Base-by-base conservation (phyloP, 2,113 vertebrate genomes). In the Promerops cafer region DNA sequence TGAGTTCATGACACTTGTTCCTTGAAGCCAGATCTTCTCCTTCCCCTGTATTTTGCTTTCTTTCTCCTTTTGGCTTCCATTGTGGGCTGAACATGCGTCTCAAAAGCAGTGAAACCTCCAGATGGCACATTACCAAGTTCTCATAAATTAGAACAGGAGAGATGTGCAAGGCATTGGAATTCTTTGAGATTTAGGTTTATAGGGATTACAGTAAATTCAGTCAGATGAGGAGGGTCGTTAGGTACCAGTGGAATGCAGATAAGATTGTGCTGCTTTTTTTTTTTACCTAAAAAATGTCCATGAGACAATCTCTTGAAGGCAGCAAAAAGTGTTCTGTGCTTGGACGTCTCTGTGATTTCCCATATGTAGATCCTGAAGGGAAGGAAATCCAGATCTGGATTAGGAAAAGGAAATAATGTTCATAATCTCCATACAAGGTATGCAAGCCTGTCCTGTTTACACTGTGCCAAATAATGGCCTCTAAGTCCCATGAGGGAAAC, bases 121-220 rank as follows among this genome's bases (percentile, higher is more conserved):
- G 96, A 93, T 96, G 96, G 94, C 72, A 93, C 92, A 96, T 95
- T 97, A 96, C 74, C 88, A 94, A 76, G 60, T 92, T 89, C 88
- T 50, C 95, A 70, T 97, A 96, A 97, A 97, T 96, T 94, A 93
- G 76, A 90, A 40, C 22, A 66, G 44, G 45, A 71, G 54, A 92
- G 87, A 94, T 87, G 83, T 35, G 3, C 65, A 89, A 96, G 63
- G 85, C 94, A 96, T 89, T 72, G 90, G 50, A 94, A 94, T 91
- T 97, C 92, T 95, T 95, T 84, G 72, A 92, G 89, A 82, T 96
- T 96, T 89, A 93, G 86, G 86, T 95, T 96, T 93, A 95, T 87
- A 94, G 94, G 80, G 79, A 87, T 89, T 96, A 89, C 92, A 95
- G 60, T 95, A 95, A 96, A 96, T 95, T 96, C 72, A 79, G 80